Conservation (phyloP, 1,140 invertebrate genomes). For the Semibalanus balanoides region DNA sequence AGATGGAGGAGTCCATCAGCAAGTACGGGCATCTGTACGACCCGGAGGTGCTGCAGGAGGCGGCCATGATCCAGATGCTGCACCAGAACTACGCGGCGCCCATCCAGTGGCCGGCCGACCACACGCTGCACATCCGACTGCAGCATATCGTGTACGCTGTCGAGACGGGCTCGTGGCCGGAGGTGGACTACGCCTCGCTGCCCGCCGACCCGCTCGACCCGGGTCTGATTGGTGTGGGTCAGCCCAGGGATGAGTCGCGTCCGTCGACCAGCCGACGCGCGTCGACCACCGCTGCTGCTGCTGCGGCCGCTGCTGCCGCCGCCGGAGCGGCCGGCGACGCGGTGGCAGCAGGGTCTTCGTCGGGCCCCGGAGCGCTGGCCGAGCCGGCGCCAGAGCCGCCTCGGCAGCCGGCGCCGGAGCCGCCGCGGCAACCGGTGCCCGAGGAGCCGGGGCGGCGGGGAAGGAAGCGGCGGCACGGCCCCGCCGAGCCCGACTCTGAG, state of each 20-base stretch:
- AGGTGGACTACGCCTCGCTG: not conserved
- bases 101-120: slow-evolving; percentile 23
- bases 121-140: slow-evolving; percentile 20
- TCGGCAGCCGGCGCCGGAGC: not conserved
- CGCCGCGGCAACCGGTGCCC: not conserved
- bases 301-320: slow-evolving; percentile 14
- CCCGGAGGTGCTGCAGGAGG: slow-evolving; percentile 19
- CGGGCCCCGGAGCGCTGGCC: not conserved
- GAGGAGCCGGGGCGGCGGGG: not conserved
- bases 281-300: slow-evolving; percentile 3
- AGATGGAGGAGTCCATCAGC: slow-evolving; percentile 24
- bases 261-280: slow-evolving; percentile 10
- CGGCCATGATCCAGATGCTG: slow-evolving; percentile 23
- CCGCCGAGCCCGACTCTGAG: not conserved
- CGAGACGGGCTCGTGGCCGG: slow-evolving; percentile 20
- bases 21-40: slow-evolving; percentile 21
- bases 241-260: slow-evolving; percentile 11
- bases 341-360: not conserved
- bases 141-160: slow-evolving; percentile 23
- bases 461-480: not conserved
- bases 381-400: not conserved
- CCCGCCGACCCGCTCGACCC: slow-evolving; percentile 12
- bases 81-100: slow-evolving; percentile 23
- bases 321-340: slow-evolving; percentile 9
- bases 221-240: slow-evolving; percentile 12